Evolutionary conservation across 2,888 invertebrate genomes (phyloP).

Genomic region (Tetramorium bicarinatum): DNA sequence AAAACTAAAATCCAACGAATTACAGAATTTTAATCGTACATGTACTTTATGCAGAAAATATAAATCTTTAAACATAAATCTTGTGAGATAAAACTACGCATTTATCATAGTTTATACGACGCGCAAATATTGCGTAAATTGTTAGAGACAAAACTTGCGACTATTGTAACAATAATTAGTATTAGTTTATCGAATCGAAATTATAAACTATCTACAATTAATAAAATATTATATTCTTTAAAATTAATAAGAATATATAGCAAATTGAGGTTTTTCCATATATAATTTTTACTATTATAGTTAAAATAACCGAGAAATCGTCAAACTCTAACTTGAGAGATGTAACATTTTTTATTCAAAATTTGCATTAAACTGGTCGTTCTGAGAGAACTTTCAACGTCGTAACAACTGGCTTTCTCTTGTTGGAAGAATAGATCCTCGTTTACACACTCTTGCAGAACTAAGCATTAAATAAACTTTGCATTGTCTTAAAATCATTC

Average conservation of each 20-base stretch:
- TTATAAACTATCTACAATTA: neutral
- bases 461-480: conserved; percentile 36
- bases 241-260: neutral
- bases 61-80: conserved; percentile 17
- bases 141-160: conserved; percentile 7
- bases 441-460: conserved; percentile 39
- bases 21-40: conserved; percentile 2
- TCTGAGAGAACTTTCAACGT: conserved; percentile 70
- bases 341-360: conserved; percentile 15
- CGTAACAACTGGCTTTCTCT: conserved; percentile 66
- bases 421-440: conserved; percentile 64
- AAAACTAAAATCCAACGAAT: conserved; percentile 14
- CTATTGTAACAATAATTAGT: neutral
- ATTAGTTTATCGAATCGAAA: neutral
- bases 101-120: conserved; percentile 12
- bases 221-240: neutral
- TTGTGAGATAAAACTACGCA: conserved; percentile 7
- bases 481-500: conserved; percentile 14
- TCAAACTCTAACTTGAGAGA: conserved; percentile 5
- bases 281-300: neutral
- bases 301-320: neutral
- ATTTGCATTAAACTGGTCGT: neutral
- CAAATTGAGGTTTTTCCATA: neutral
- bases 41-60: conserved; percentile 1
- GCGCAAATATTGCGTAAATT: conserved; percentile 12